Base-by-base conservation (phyloP, 1,140 invertebrate genomes). In the Eriosoma lanigerum region DNA sequence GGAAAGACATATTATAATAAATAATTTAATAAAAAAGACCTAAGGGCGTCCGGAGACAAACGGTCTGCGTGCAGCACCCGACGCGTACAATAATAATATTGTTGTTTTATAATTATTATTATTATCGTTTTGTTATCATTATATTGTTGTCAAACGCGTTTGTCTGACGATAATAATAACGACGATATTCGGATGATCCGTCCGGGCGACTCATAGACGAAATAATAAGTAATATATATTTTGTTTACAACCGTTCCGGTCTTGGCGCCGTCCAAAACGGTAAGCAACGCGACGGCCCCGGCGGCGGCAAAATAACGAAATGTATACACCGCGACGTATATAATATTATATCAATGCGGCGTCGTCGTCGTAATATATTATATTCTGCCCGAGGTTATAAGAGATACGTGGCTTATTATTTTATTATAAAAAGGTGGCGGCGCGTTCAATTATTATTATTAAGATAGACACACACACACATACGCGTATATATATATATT, bases 361-460 rank as follows among this genome's bases (percentile, higher is more conserved):
- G 19, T 29, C 15, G 17, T n/a, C 60, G 60, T 62, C 8, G 15
- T 62, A 12, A 6, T 62, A n/a, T n/a, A 32, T 32, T 62, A 64
- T 8, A 38, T 38, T 38, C 38, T n/a, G 62, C 68, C 50, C 44
- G 38, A 24, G 44, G n/a, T n/a, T n/a, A n/a, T n/a, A n/a, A n/a
- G n/a, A n/a, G n/a, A 8, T 38, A 38, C 29, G 72, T 75, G 72
- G 73, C 58, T 76, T 76, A 76, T 76, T 76, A 76, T 76, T 68
- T 68, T 68, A 58, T 76, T 76, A 76, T 58, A 60, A 68, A 68
- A 76, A 76, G 54, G 73, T 76, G 73, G 50, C 73, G 54, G 73
- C 73, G 73, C 54, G 73, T 76, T 76, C 73, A 44, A 76, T 76
- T 58, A 76, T 76, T 76, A 76, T 58, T 68, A 68, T 68, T 68